These are phyloP conservation scores for Acleris cristana DNA, from an alignment of 2,888 invertebrate species.

Conservation along the genomic window DNA sequence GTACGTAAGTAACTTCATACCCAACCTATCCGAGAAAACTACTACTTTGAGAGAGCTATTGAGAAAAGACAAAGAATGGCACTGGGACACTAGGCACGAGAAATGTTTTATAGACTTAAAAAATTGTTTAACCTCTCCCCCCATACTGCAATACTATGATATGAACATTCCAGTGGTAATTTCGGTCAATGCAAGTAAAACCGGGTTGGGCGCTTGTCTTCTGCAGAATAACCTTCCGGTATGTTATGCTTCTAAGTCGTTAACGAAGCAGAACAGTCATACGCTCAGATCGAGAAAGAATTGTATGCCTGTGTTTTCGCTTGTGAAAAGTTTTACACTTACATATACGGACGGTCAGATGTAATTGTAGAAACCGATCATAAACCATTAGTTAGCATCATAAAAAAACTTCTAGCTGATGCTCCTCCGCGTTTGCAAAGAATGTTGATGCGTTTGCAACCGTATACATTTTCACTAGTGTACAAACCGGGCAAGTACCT, in stretches of 20 bases:
- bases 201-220: slow-evolving; percentile 40
- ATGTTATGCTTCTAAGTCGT: neutral
- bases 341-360: slow-evolving; percentile 20
- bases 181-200: slow-evolving; percentile 39
- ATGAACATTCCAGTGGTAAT: slow-evolving; percentile 32
- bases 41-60: slow-evolving; percentile 32
- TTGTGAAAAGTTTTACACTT: slow-evolving; percentile 25
- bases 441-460: slow-evolving; percentile 38
- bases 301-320: slow-evolving; percentile 16
- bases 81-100: slow-evolving; percentile 30
- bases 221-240: slow-evolving; percentile 36
- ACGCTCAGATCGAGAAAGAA: slow-evolving; percentile 9
- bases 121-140: slow-evolving; percentile 17
- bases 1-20: slow-evolving; percentile 39
- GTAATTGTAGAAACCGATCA: slow-evolving; percentile 34
- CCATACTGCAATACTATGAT: slow-evolving; percentile 38
- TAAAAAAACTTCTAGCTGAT: slow-evolving; percentile 40
- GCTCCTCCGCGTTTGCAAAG: slow-evolving; percentile 36
- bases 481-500: slow-evolving; percentile 39
- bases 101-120: slow-evolving; percentile 30
- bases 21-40: slow-evolving; percentile 32
- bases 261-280: neutral
- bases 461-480: slow-evolving; percentile 38
- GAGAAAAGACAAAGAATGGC: slow-evolving; percentile 37
- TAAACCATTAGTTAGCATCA: slow-evolving; percentile 31